Percentiles rank a stretch among this genome's conserved stretches.
Evolutionary conservation across 1,140 invertebrate species (phyloP).

Genomic region (Tetramorium parvispinum): DNA sequence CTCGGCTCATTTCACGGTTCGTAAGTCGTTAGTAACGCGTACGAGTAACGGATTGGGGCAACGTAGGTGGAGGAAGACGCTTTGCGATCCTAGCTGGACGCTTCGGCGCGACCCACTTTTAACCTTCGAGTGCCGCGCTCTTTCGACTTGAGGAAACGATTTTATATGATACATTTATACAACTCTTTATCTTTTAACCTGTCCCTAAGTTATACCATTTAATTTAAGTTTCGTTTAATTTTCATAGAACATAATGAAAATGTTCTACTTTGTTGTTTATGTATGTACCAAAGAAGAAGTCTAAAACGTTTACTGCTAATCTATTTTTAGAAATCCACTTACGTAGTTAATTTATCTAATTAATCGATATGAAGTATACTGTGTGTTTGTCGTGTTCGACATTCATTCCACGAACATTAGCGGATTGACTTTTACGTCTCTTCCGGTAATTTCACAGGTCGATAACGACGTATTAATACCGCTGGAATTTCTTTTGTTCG

Average conservation of each 20-base stretch:
- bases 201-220: background rate
- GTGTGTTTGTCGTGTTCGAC: background rate
- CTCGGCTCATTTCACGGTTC: conserved; percentile 70
- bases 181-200: background rate
- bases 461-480: conserved; percentile 67
- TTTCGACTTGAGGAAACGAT: background rate
- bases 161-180: background rate
- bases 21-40: conserved; percentile 68
- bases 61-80: conserved; percentile 67
- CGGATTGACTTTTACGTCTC: conserved; percentile 54
- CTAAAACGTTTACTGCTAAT: background rate
- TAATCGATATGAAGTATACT: background rate
- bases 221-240: background rate
- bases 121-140: background rate
- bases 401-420: background rate
- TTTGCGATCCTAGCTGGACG: conserved; percentile 44
- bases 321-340: background rate
- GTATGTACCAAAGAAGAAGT: background rate
- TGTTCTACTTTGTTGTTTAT: background rate
- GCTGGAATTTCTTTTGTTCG: conserved; percentile 67
- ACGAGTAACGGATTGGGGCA: conserved; percentile 64
- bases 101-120: conserved; percentile 34
- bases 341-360: background rate
- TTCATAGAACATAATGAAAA: background rate
- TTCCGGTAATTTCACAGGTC: conserved; percentile 74